These are phyloP conservation scores for Leptura quadrifasciata DNA, from an alignment of 2,888 invertebrate genomes.

Conservation along the genomic window DNA sequence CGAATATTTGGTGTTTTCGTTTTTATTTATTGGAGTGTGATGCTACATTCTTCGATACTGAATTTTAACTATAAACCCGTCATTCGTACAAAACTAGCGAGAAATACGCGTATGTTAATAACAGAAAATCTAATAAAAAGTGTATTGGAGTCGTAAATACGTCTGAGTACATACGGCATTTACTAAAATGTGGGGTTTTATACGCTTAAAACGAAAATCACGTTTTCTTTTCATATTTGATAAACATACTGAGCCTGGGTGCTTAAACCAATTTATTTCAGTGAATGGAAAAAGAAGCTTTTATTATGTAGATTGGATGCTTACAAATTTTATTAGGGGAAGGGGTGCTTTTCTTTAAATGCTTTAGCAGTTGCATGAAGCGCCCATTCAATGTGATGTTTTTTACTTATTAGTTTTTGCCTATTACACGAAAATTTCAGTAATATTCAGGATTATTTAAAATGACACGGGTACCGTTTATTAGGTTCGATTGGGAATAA, in stretches of 20 bases:
- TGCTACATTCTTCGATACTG: neutral
- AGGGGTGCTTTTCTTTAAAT: neutral
- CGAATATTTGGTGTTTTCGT: too few relatives aligned
- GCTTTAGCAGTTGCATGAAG: neutral
- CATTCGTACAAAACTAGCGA: neutral
- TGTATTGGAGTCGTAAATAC: conserved; percentile 1
- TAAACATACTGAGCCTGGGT: conserved; percentile 16
- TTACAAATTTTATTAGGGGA: neutral
- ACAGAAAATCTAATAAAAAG: conserved; percentile 14
- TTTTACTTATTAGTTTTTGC: neutral
- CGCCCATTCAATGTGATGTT: neutral
- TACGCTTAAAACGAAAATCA: conserved; percentile 14
- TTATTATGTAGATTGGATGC: conserved; percentile 19
- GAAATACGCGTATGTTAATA: conserved; percentile 16
- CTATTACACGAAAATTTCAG: too few relatives aligned
- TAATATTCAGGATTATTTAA: too few relatives aligned
- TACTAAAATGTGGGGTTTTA: conserved; percentile 6
- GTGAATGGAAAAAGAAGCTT: conserved; percentile 24
- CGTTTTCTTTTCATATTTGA: conserved; percentile 26
- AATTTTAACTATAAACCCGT: neutral
- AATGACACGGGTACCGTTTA: too few relatives aligned
- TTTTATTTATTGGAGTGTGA: neutral
- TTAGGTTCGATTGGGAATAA: too few relatives aligned
- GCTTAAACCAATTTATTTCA: conserved; percentile 29
- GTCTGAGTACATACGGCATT: conserved; percentile 21